A percentile compares a stretch with the other conserved stretches of the same genome.
Conservation (phyloP, 2,888 invertebrate species). For the Acanthosepion pharaonis region DNA sequence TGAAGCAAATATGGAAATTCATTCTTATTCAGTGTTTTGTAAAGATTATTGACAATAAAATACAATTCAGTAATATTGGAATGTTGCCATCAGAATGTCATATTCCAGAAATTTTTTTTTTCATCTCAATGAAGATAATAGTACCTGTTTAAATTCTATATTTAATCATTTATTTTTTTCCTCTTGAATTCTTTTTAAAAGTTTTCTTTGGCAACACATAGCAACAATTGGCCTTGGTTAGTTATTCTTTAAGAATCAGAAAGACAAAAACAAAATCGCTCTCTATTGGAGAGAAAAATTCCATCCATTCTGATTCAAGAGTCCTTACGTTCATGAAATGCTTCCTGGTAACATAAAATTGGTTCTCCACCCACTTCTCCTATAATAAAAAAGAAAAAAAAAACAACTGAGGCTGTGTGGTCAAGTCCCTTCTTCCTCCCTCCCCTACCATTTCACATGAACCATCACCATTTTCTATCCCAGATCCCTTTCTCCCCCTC, state of each 20-base stretch:
- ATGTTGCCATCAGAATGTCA: background rate
- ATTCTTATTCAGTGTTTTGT: background rate
- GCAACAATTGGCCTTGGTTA: conserved; percentile 33
- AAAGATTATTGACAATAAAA: background rate
- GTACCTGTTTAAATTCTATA: background rate
- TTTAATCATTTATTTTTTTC: background rate
- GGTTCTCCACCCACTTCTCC: background rate
- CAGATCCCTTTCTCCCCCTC: background rate
- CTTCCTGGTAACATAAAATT: background rate
- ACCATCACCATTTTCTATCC: background rate
- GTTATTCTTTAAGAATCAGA: background rate
- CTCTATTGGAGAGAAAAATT: background rate
- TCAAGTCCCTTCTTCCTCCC: background rate
- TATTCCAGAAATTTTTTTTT: background rate
- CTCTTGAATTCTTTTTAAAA: background rate
- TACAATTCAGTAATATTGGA: background rate
- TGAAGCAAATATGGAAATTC: background rate
- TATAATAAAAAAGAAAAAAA: background rate
- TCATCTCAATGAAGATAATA: background rate
- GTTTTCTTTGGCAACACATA: background rate
- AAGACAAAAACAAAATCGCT: background rate
- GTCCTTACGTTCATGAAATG: background rate
- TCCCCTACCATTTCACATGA: too few species aligned
- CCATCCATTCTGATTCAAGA: background rate
- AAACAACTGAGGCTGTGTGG: background rate